These are phyloP conservation scores for Paedocypris micromegethes DNA, from an alignment of 2,797 vertebrate genomes.

Conservation along the genomic window DNA sequence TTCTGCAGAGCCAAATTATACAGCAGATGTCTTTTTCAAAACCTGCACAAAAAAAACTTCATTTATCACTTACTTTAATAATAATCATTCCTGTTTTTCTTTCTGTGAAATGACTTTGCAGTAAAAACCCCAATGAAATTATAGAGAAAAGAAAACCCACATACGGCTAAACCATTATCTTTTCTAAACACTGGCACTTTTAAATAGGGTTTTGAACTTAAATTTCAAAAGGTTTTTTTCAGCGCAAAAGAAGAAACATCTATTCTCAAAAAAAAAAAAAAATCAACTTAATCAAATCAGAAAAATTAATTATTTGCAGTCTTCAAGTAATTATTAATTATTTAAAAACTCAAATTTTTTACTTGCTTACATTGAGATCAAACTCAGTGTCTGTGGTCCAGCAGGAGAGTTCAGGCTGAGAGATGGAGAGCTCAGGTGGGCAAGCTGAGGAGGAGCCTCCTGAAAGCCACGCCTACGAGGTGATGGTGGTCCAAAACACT, in stretches of 20 bases:
- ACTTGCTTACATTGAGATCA: not conserved
- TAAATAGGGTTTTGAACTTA: too few species aligned
- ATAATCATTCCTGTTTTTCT: not conserved
- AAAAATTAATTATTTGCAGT: too few species aligned
- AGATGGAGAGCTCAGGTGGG: conserved; percentile 58
- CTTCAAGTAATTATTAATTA: too few species aligned
- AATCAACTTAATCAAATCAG: too few species aligned
- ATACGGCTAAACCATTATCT: too few species aligned
- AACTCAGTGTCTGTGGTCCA: not conserved
- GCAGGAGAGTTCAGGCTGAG: conserved; percentile 8
- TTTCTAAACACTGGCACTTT: too few species aligned
- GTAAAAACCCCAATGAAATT: not conserved
- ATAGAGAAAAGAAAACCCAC: not conserved
- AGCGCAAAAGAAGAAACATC: too few species aligned
- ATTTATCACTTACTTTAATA: not conserved
- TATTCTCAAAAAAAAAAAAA: too few species aligned
- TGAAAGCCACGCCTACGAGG: conserved; percentile 51
- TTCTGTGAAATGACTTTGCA: not conserved
- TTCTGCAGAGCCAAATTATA: too few species aligned
- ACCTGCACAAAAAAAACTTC: not conserved
- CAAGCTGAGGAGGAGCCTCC: conserved; percentile 31
- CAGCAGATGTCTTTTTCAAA: too few species aligned
- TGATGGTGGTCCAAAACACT: conserved; percentile 51
- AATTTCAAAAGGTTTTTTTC: too few species aligned
- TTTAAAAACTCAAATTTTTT: too few species aligned